These are phyloP conservation scores for Ginglymostoma cirratum DNA, from an alignment of 2,113 vertebrate species.

Conservation along the genomic window DNA sequence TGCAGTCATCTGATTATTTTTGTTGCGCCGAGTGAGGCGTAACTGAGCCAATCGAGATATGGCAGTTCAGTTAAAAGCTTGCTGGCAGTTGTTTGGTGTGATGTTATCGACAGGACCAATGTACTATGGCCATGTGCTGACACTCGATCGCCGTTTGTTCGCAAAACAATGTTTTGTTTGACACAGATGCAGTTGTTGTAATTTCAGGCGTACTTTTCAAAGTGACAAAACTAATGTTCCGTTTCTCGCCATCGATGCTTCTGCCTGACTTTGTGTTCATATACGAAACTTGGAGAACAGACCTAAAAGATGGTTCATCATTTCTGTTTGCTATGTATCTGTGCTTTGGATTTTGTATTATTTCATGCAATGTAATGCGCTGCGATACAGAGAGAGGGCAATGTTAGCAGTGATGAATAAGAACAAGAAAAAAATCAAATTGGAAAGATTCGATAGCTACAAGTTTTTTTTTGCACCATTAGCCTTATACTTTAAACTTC, in stretches of 20 bases:
- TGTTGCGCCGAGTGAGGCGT: not conserved
- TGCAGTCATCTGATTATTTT: not conserved
- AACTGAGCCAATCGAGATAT: not conserved
- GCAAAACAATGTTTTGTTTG: not conserved
- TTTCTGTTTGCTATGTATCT: not conserved
- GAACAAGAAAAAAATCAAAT: not conserved
- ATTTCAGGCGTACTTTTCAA: not conserved
- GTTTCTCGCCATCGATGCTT: not conserved
- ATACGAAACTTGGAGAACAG: not conserved
- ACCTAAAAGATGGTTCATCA: not conserved
- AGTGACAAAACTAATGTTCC: not conserved
- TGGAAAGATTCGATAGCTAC: not conserved
- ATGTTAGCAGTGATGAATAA: constrained; percentile 25
- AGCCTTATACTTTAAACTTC: not conserved
- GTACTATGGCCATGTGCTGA: not conserved
- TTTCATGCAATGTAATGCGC: constrained; percentile 32
- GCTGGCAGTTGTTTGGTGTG: not conserved
- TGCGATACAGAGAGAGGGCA: constrained; percentile 15
- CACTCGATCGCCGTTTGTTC: not conserved
- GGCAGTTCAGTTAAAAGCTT: not conserved
- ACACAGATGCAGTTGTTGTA: not conserved
- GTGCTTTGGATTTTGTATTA: not conserved
- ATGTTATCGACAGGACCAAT: not conserved
- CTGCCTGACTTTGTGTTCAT: not conserved
- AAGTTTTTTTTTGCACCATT: not conserved